Percentiles rank a stretch among this genome's conserved stretches.
phyloP scores from a whole-genome alignment of 2,888 invertebrate species.

The Leptura quadrifasciata region DNA sequence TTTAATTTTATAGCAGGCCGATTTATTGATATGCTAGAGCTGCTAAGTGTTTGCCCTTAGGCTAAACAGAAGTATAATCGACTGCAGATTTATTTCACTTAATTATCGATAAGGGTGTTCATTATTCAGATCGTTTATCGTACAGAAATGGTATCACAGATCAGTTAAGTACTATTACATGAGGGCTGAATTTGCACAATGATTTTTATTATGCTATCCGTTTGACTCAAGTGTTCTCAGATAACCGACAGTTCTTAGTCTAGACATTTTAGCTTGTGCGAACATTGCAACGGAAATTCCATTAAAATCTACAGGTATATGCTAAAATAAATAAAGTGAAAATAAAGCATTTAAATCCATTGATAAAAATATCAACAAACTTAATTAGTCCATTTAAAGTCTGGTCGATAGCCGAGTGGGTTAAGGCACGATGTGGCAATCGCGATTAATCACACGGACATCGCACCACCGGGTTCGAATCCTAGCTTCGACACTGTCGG shows the following conservation, averaged over 20 bases:
- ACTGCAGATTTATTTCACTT: conserved; percentile 47
- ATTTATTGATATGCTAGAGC: conserved; percentile 46
- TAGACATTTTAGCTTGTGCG: not conserved
- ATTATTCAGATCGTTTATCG: conserved; percentile 42
- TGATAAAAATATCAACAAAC: no score
- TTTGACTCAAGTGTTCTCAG: conserved; percentile 6
- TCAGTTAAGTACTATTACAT: conserved; percentile 9
- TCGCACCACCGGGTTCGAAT: no score
- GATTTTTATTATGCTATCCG: conserved; percentile 14
- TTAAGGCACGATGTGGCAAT: no score
- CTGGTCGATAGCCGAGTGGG: no score
- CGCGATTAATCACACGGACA: no score
- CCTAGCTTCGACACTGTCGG: no score
- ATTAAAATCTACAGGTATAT: no score
- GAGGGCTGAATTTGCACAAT: conserved; percentile 14
- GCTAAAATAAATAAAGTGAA: no score
- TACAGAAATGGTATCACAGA: conserved; percentile 21
- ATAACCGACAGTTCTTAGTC: not conserved
- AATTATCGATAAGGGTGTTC: conserved; percentile 44
- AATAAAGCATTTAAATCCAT: no score
- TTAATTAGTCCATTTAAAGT: no score
- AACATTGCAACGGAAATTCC: no score
- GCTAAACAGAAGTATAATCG: conserved; percentile 47
- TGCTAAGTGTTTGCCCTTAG: conserved; percentile 43
- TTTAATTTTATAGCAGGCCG: conserved; percentile 48